Conservation (phyloP, 2,888 invertebrate genomes). For the Furcula furcula region DNA sequence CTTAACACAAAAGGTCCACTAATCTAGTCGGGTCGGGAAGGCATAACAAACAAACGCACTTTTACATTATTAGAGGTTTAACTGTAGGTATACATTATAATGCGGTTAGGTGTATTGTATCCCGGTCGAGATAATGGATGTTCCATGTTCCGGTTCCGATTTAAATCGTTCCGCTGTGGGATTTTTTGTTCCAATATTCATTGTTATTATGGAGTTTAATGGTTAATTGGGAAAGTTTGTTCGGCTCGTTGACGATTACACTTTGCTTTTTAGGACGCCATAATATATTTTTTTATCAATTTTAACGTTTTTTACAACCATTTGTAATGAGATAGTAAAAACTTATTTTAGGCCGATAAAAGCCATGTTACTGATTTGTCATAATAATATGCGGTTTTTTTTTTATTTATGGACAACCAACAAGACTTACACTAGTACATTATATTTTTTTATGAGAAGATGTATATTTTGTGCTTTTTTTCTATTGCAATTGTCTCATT, state of each 20-base stretch:
- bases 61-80: not conserved
- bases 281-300: not conserved
- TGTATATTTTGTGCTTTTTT: too few species aligned
- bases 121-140: constrained; percentile 33
- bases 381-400: too few species aligned
- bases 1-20: too few species aligned
- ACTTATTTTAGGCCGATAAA: too few species aligned
- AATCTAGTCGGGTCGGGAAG: too few species aligned
- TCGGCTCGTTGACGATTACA: constrained; percentile 30
- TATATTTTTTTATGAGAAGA: too few species aligned
- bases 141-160: constrained; percentile 37
- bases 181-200: constrained; percentile 30
- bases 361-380: too few species aligned
- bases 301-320: too few species aligned
- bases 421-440: too few species aligned
- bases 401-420: too few species aligned
- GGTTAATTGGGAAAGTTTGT: constrained; percentile 43
- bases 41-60: not conserved
- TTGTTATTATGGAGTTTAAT: constrained; percentile 24
- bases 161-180: constrained; percentile 33
- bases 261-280: not conserved
- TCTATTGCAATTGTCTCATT: too few species aligned
- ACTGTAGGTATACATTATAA: not conserved
- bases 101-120: not conserved
- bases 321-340: too few species aligned